Percentiles rank a stretch among this genome's conserved stretches.
phyloP scores from a whole-genome alignment of 2,113 vertebrate species.

The Parotia lawesii region DNA sequence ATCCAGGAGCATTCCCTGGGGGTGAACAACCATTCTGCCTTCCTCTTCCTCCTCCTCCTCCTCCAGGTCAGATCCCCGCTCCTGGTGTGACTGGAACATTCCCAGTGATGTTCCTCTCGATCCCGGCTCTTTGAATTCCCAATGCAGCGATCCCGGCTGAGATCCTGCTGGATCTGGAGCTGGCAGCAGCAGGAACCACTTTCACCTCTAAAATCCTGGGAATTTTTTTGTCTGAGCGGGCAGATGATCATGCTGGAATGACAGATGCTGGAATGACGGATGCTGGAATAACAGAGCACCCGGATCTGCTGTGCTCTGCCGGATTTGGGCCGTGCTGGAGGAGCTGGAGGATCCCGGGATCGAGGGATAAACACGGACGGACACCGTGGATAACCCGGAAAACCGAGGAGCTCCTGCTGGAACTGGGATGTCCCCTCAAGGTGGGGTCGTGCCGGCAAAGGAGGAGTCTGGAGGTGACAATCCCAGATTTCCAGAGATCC shows the following conservation, averaged over 20 bases:
- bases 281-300: background rate
- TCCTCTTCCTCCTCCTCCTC: background rate
- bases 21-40: background rate
- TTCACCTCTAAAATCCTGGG: background rate
- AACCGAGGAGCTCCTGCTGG: background rate
- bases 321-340: background rate
- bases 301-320: no score
- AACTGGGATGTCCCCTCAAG: fast-evolving
- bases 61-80: background rate
- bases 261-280: background rate
- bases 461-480: background rate
- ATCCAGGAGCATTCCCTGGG: background rate
- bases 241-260: background rate
- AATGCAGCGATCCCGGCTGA: fast-evolving
- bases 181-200: fast-evolving
- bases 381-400: fast-evolving
- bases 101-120: background rate
- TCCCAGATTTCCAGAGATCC: background rate
- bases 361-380: fast-evolving
- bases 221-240: background rate
- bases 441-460: no score
- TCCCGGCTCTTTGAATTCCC: background rate
- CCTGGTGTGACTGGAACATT: fast-evolving
- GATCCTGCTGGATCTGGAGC: background rate
- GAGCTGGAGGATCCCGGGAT: background rate